phyloP scores from a whole-genome alignment of 2,888 invertebrate genomes.

The Agrotis segetum region DNA sequence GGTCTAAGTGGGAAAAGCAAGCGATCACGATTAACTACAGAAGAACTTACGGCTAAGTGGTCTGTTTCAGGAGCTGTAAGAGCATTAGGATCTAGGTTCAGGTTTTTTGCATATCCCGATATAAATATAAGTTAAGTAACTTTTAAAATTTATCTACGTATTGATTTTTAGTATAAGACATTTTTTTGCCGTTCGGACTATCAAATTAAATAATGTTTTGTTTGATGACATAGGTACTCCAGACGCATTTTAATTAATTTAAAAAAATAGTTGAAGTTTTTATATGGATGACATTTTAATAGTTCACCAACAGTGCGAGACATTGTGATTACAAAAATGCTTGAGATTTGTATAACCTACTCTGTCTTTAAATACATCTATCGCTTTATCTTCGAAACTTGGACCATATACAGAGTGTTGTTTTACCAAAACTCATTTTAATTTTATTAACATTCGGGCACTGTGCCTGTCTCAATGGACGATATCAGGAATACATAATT shows the following conservation, averaged over 20 bases:
- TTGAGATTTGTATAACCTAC: slow-evolving; percentile 11
- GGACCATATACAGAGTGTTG: slow-evolving; percentile 63
- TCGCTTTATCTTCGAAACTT: slow-evolving; percentile 53
- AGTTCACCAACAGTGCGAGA: neutral
- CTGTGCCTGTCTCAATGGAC: slow-evolving; percentile 69
- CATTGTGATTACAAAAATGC: neutral
- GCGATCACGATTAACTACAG: slow-evolving; percentile 29
- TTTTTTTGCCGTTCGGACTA: neutral
- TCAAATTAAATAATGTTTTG: neutral
- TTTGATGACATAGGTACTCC: neutral
- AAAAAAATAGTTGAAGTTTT: neutral
- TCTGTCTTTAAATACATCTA: slow-evolving; percentile 2
- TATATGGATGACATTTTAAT: neutral
- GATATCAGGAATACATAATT: slow-evolving; percentile 78
- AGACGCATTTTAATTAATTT: neutral
- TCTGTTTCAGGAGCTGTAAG: neutral
- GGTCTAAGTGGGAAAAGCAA: slow-evolving; percentile 61
- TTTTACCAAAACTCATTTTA: slow-evolving; percentile 74
- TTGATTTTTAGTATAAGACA: neutral
- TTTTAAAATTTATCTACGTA: neutral
- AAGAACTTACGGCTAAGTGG: neutral
- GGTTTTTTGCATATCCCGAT: neutral
- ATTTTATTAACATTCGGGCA: slow-evolving; percentile 76
- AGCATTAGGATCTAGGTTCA: neutral
- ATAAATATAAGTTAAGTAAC: neutral